Conservation (phyloP, 2,113 vertebrate genomes). For the Passer montanus region DNA sequence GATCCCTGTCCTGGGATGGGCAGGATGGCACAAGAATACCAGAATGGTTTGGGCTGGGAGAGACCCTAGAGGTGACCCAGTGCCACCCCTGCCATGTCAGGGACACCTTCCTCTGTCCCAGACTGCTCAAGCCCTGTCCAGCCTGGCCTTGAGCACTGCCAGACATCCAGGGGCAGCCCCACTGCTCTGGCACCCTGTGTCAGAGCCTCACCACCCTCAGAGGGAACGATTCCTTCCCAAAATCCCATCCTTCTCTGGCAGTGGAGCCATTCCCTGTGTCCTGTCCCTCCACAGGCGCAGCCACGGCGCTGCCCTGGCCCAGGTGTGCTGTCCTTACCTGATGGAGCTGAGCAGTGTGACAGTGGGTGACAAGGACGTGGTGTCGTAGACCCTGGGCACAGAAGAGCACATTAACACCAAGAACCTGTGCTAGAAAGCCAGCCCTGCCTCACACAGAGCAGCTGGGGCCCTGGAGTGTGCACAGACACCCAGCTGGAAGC, state of each 20-base stretch:
- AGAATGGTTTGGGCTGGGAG: neutral
- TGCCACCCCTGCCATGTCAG: neutral
- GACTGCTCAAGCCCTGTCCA: accelerated
- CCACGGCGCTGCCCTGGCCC: accelerated
- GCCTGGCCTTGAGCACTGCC: neutral
- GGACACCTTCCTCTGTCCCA: neutral
- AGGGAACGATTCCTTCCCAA: neutral
- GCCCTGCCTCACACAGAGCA: neutral
- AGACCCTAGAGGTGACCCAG: neutral
- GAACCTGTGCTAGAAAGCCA: accelerated
- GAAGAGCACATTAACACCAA: accelerated
- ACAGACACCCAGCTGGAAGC: too few species aligned
- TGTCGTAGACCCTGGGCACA: conserved; percentile 83
- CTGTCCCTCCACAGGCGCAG: neutral
- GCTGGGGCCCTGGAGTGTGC: neutral
- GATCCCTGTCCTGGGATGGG: neutral
- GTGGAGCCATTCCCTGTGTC: neutral
- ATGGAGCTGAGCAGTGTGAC: conserved; percentile 67
- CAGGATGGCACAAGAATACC: neutral
- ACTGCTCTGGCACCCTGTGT: neutral
- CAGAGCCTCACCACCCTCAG: accelerated
- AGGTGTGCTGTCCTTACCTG: conserved; percentile 63
- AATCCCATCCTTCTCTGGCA: accelerated
- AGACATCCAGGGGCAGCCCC: neutral
- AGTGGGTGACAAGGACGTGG: conserved; percentile 57